Conservation (phyloP, 2,113 vertebrate species). For the Sinocyclocheilus rhinocerous region DNA sequence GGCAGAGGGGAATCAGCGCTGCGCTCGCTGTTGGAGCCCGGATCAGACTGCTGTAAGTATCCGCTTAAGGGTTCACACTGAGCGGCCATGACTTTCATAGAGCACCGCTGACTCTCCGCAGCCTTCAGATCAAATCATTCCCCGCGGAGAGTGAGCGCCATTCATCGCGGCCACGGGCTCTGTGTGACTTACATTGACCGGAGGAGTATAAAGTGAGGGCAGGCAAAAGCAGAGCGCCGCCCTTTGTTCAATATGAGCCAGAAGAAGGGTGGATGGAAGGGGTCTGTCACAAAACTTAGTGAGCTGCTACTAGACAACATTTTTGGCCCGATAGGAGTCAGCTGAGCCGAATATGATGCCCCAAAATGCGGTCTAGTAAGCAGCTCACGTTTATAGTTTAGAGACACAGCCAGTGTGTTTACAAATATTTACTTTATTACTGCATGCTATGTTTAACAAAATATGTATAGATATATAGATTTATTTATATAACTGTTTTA, state of each 20-base stretch:
- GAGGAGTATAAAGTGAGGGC: slow-evolving; percentile 7
- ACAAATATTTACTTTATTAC: too few relatives aligned
- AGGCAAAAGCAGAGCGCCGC: slow-evolving; percentile 53
- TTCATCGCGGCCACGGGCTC: slow-evolving; percentile 39
- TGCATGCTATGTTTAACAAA: too few relatives aligned
- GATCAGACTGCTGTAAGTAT: slow-evolving; percentile 80
- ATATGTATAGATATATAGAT: too few relatives aligned
- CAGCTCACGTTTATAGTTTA: too few relatives aligned
- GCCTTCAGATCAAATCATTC: slow-evolving; percentile 24
- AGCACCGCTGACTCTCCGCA: slow-evolving; percentile 51
- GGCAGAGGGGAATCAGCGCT: slow-evolving; percentile 83
- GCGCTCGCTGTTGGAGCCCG: slow-evolving; percentile 84
- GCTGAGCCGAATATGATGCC: too few relatives aligned
- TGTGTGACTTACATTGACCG: not conserved
- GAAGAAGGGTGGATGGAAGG: slow-evolving; percentile 1
- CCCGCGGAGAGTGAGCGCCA: slow-evolving; percentile 15
- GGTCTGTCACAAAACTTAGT: not conserved
- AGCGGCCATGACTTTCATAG: slow-evolving; percentile 73
- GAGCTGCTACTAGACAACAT: too few relatives aligned
- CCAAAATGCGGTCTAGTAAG: too few relatives aligned
- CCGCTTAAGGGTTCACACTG: slow-evolving; percentile 76
- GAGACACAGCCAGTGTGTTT: too few relatives aligned
- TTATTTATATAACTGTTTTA: too few relatives aligned
- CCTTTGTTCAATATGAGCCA: slow-evolving; percentile 44
- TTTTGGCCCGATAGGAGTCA: too few relatives aligned